Conservation (phyloP, 2,888 invertebrate species). For the Parasteatoda lunata region DNA sequence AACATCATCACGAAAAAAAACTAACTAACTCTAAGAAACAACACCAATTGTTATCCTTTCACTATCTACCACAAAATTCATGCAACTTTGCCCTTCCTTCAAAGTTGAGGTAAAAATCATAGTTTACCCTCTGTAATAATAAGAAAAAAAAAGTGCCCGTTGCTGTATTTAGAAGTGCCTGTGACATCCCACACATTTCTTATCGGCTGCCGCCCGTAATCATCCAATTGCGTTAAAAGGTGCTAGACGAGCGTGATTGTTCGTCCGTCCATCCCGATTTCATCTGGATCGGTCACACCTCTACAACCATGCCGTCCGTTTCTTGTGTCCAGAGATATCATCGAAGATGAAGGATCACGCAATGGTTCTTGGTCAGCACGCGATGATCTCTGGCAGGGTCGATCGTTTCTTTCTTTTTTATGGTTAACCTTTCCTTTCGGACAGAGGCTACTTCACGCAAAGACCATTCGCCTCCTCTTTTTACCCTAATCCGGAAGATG, state of each 20-base stretch:
- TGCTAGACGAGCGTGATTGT: conserved; percentile 51
- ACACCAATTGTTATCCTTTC: too few species aligned
- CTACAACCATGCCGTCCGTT: conserved; percentile 30
- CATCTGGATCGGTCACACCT: conserved; percentile 61
- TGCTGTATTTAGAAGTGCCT: conserved; percentile 16
- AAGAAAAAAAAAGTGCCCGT: background rate
- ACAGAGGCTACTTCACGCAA: conserved; percentile 53
- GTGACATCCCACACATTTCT: conserved; percentile 13
- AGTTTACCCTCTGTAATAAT: background rate
- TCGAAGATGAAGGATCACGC: conserved; percentile 61
- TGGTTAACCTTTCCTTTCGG: background rate
- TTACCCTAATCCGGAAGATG: background rate
- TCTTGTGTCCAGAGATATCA: conserved; percentile 43
- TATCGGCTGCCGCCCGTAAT: conserved; percentile 26
- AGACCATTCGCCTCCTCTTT: conserved; percentile 5
- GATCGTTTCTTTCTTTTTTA: conserved; percentile 2
- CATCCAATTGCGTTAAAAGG: conserved; percentile 67
- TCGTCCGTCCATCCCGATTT: conserved; percentile 29
- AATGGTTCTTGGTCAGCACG: conserved; percentile 27
- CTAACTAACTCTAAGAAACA: too few species aligned
- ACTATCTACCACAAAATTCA: too few species aligned
- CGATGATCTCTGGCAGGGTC: conserved; percentile 24
- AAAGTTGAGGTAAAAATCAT: too few species aligned
- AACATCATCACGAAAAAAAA: too few species aligned
- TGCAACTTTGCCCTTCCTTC: too few species aligned